phyloP scores from a whole-genome alignment of 2,888 invertebrate species.

The Chrysodeixis includens region DNA sequence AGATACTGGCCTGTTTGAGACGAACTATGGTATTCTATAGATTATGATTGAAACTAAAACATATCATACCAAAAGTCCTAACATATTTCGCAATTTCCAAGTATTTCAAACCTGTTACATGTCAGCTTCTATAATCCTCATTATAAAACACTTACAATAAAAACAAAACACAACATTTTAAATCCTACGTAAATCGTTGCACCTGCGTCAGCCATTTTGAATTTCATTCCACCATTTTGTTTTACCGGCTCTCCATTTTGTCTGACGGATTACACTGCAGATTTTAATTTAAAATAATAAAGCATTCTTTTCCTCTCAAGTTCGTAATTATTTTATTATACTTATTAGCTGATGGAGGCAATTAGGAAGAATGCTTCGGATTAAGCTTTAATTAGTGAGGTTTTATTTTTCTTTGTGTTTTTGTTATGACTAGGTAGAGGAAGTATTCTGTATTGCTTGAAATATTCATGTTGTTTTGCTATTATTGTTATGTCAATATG shows the following conservation, averaged over 20 bases:
- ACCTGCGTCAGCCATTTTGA: conserved; percentile 80
- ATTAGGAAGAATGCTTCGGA: conserved; percentile 79
- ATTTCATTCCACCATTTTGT: conserved; percentile 72
- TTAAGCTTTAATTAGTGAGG: conserved; percentile 81
- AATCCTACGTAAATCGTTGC: conserved; percentile 68
- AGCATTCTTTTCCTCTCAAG: conserved; percentile 77
- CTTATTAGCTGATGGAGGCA: conserved; percentile 82
- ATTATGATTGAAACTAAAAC: no score
- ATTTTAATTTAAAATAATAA: conserved; percentile 80
- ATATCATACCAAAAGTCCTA: no score
- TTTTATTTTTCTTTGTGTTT: conserved; percentile 68
- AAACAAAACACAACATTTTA: conserved; percentile 60
- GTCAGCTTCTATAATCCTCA: not conserved
- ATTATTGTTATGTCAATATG: not conserved
- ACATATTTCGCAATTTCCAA: no score
- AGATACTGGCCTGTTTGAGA: no score
- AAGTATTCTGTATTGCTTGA: conserved; percentile 5
- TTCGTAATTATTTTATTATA: conserved; percentile 79
- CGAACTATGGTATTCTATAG: no score
- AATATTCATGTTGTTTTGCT: not conserved
- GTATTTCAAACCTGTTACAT: not conserved
- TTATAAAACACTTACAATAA: conserved; percentile 40
- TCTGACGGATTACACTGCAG: conserved; percentile 83
- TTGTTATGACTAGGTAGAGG: conserved; percentile 10
- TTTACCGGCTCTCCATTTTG: conserved; percentile 52